A percentile compares a stretch with the other conserved stretches of the same genome.
Conservation (phyloP, 2,888 invertebrate species). For the Mythimna impura region DNA sequence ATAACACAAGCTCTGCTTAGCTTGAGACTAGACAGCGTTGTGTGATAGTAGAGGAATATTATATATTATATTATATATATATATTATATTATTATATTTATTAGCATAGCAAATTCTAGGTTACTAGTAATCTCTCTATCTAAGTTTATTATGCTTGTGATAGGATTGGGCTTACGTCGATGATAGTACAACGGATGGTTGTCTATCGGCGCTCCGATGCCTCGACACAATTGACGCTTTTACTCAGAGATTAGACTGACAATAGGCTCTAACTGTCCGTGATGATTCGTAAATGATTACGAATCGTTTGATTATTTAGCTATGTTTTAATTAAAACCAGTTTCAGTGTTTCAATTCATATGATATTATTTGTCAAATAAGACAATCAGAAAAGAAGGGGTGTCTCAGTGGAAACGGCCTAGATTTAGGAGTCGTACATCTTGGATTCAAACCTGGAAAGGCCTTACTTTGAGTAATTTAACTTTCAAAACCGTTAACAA, state of each 20-base stretch:
- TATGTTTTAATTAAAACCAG: not conserved
- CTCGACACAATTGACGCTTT: slow-evolving; percentile 9
- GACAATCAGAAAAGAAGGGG: too few species aligned
- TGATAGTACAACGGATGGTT: not conserved
- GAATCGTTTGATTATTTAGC: not conserved
- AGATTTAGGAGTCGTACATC: too few species aligned
- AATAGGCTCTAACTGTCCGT: not conserved
- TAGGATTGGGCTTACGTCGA: slow-evolving; percentile 16
- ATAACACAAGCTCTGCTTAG: too few species aligned
- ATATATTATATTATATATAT: too few species aligned
- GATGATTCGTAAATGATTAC: not conserved
- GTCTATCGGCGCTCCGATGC: not conserved
- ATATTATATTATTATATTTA: too few species aligned
- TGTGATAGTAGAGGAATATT: too few species aligned
- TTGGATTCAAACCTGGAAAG: too few species aligned
- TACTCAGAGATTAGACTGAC: not conserved
- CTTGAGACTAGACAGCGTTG: too few species aligned
- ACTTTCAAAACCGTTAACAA: too few species aligned
- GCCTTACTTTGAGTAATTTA: too few species aligned
- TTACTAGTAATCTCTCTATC: not conserved
- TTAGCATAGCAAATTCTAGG: not conserved
- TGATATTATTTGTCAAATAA: too few species aligned
- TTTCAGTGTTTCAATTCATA: not conserved
- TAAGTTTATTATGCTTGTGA: slow-evolving; percentile 12
- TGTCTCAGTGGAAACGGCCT: too few species aligned